Percentiles rank a stretch among this genome's conserved stretches.
Evolutionary conservation across 2,113 vertebrate genomes (phyloP).

Genomic region (Dissostichus mawsoni): DNA sequence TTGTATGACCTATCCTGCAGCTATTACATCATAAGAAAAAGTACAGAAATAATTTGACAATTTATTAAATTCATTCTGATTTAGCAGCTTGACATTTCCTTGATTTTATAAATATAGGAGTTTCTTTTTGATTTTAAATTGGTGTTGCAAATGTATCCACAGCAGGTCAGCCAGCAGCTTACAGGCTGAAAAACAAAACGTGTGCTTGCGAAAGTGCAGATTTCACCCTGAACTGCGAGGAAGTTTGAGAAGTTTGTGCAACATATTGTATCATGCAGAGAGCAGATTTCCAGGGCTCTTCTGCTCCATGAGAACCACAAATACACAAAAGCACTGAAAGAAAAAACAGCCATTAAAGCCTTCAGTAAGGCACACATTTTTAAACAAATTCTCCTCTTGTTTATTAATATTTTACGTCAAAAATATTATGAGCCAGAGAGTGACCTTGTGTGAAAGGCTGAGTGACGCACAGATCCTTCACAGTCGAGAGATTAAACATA

Average conservation of each 20-base stretch:
- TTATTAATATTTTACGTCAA: conserved; percentile 23
- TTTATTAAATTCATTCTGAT: background rate
- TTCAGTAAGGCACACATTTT: background rate
- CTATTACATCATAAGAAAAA: background rate
- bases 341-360: background rate
- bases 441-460: conserved; percentile 34
- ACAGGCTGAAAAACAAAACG: background rate
- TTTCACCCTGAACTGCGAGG: background rate
- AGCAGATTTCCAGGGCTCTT: conserved; percentile 19
- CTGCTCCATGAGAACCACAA: conserved; percentile 12
- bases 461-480: conserved; percentile 54
- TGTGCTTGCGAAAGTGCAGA: background rate
- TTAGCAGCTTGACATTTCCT: background rate
- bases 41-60: background rate
- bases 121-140: background rate
- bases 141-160: background rate
- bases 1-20: background rate
- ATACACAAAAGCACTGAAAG: background rate
- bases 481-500: conserved; percentile 64
- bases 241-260: conserved; percentile 16
- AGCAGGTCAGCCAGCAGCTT: background rate
- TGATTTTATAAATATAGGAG: background rate
- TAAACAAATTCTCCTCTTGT: background rate
- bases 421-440: conserved; percentile 32
- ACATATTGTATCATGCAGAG: conserved; percentile 25